phyloP scores from a whole-genome alignment of 2,888 invertebrate species.

The Apodemia zela region DNA sequence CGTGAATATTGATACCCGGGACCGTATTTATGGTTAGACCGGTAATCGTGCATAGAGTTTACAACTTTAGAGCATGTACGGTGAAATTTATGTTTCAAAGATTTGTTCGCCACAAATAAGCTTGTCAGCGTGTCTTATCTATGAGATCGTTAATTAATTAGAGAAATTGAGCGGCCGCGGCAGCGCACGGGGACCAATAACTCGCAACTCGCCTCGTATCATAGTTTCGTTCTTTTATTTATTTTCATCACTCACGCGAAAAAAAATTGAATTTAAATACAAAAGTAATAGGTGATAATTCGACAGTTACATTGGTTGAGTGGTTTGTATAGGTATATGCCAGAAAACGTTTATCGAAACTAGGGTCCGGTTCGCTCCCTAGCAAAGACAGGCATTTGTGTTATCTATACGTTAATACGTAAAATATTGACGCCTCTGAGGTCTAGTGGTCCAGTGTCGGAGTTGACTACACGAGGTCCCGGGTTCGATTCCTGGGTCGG shows the following conservation, averaged over 20 bases:
- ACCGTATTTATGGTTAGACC: constrained; percentile 49
- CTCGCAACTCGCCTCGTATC: constrained; percentile 77
- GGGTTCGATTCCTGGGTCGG: no score
- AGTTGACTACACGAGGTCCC: no score
- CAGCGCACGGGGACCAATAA: constrained; percentile 75
- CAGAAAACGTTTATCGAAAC: no score
- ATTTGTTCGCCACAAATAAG: constrained; percentile 80
- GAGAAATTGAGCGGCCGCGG: constrained; percentile 77
- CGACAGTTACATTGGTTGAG: no score
- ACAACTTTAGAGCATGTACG: constrained; percentile 76
- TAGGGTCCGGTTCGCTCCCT: no score
- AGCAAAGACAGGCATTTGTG: no score
- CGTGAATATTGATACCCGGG: constrained; percentile 43
- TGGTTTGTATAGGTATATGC: no score
- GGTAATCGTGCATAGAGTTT: constrained; percentile 67
- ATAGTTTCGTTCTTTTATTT: constrained; percentile 70
- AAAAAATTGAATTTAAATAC: constrained; percentile 72
- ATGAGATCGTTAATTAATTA: constrained; percentile 79
- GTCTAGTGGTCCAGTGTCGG: no score
- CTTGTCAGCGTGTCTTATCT: constrained; percentile 78
- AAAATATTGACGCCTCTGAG: no score
- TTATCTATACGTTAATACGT: no score
- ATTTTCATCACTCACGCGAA: constrained; percentile 77
- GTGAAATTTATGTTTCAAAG: constrained; percentile 77
- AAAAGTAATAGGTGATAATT: no score